Evolutionary conservation across 2,888 invertebrate genomes (phyloP).

Genomic region (Sphinx pinastri): DNA sequence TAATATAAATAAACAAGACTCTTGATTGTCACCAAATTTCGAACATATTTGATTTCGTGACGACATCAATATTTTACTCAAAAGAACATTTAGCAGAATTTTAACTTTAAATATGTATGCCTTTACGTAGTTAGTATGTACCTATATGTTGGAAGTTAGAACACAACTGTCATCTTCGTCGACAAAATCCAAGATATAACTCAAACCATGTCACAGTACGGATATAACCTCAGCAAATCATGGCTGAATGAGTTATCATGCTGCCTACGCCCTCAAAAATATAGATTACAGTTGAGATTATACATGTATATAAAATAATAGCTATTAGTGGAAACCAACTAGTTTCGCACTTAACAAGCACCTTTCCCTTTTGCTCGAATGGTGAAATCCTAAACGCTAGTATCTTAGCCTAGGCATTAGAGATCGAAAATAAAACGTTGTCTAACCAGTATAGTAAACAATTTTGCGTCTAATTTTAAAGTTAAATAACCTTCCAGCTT

Average conservation of each 20-base stretch:
- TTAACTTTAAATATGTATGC: too few relatives aligned
- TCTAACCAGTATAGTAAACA: conserved; percentile 16
- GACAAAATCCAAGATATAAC: too few relatives aligned
- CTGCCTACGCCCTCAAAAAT: not conserved
- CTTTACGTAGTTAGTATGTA: too few relatives aligned
- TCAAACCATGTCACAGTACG: too few relatives aligned
- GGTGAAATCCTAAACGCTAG: conserved; percentile 27
- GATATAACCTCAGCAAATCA: too few relatives aligned
- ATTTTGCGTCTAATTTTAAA: not conserved
- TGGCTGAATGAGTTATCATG: not conserved
- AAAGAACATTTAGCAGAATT: too few relatives aligned
- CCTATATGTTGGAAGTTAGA: too few relatives aligned
- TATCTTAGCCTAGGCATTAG: conserved; percentile 17
- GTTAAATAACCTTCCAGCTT: conserved; percentile 16
- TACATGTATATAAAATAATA: not conserved
- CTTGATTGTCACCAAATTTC: not conserved
- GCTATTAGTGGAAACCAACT: not conserved
- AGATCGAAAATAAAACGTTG: conserved; percentile 24
- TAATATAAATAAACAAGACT: not conserved
- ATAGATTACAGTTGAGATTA: not conserved
- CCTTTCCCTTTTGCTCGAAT: conserved; percentile 20
- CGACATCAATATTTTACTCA: too few relatives aligned
- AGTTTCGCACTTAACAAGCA: conserved; percentile 20
- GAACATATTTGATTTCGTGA: too few relatives aligned
- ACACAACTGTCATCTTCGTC: too few relatives aligned